Conservation (phyloP, 2,113 vertebrate genomes). For the Rhinopomastus cyanomelas region DNA sequence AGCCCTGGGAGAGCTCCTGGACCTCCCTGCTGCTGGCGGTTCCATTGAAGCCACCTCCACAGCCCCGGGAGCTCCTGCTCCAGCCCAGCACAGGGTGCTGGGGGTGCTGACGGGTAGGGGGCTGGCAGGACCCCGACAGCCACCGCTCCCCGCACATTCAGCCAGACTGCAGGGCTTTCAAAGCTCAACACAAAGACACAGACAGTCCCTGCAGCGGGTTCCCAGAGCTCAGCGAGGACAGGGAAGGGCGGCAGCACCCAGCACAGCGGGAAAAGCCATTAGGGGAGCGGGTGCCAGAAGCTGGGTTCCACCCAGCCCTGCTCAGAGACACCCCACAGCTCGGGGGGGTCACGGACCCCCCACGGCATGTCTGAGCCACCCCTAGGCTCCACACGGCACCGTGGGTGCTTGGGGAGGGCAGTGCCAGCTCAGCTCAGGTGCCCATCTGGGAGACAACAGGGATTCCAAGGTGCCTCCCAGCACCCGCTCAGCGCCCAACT, state of each 20-base stretch:
- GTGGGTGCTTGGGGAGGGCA: background rate
- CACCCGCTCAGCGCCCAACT: background rate
- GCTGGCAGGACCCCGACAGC: background rate
- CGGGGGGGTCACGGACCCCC: background rate
- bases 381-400: background rate
- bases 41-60: background rate
- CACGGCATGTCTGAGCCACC: no score
- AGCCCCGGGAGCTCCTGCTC: background rate
- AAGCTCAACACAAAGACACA: background rate
- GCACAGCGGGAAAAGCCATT: background rate
- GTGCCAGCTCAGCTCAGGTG: background rate
- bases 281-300: background rate
- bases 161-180: background rate
- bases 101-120: background rate
- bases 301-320: background rate
- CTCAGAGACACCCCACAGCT: background rate
- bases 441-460: background rate
- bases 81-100: rapidly evolving
- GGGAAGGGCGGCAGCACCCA: background rate
- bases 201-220: background rate
- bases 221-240: background rate
- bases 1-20: background rate
- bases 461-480: background rate
- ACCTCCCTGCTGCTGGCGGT: no score
- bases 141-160: rapidly evolving